Evolutionary conservation across 2,888 invertebrate species (phyloP).

Genomic region (Morpho achilles): DNA sequence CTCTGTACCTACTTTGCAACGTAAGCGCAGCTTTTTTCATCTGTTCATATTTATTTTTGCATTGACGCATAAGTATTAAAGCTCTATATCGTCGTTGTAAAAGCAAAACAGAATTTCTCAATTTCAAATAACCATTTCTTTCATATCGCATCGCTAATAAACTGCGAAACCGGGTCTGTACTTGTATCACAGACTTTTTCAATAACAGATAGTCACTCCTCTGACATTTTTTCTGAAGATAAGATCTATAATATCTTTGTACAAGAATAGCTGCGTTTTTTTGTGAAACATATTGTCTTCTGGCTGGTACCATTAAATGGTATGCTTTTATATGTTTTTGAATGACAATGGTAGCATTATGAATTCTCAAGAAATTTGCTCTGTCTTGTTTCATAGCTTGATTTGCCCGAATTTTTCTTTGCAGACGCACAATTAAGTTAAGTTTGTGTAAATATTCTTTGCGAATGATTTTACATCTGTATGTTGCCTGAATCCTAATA

Average conservation of each 20-base stretch:
- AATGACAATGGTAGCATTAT: slow-evolving; percentile 56
- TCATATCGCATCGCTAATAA: slow-evolving; percentile 51
- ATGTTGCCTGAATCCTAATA: slow-evolving; percentile 66
- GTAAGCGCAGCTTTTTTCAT: slow-evolving; percentile 30
- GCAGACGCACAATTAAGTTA: slow-evolving; percentile 59
- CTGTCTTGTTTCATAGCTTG: slow-evolving; percentile 53
- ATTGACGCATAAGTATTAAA: slow-evolving; percentile 35
- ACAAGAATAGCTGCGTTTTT: slow-evolving; percentile 43
- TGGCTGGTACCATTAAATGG: slow-evolving; percentile 41
- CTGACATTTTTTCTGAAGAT: slow-evolving; percentile 32
- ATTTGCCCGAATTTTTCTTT: slow-evolving; percentile 70
- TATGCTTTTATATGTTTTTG: slow-evolving; percentile 71
- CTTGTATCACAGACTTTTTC: slow-evolving; percentile 37
- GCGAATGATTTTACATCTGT: slow-evolving; percentile 60
- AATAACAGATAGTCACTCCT: slow-evolving; percentile 32
- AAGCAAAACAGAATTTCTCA: slow-evolving; percentile 43
- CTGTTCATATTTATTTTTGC: slow-evolving; percentile 30
- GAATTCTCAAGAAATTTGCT: slow-evolving; percentile 50
- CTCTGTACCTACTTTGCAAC: slow-evolving; percentile 65
- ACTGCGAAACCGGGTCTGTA: slow-evolving; percentile 62
- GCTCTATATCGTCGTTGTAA: slow-evolving; percentile 50
- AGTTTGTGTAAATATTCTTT: slow-evolving; percentile 46
- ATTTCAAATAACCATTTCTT: slow-evolving; percentile 35
- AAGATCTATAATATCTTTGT: slow-evolving; percentile 42
- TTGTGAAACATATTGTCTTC: slow-evolving; percentile 38